These are phyloP conservation scores for Nephrocerus scutellatus DNA, from an alignment of 2,888 invertebrate genomes.

Conservation along the genomic window DNA sequence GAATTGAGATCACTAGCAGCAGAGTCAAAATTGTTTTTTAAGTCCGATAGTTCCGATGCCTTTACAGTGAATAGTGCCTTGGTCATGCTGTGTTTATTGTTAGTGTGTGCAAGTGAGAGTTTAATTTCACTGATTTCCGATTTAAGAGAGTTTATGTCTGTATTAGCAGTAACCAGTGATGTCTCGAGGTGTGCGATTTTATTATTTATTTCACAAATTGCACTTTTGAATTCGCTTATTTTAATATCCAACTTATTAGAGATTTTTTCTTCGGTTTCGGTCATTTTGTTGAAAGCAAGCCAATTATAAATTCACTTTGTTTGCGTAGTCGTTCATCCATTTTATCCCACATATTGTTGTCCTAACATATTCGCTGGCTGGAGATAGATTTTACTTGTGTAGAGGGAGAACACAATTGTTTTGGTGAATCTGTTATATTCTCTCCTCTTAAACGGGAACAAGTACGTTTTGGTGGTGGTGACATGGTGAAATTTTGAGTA, in stretches of 20 bases:
- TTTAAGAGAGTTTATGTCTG: not conserved
- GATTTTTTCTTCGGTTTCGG: constrained; percentile 1
- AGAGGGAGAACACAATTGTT: not conserved
- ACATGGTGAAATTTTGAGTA: too few species aligned
- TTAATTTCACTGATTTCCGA: not conserved
- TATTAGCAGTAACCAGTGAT: not conserved
- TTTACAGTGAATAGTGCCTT: too few species aligned
- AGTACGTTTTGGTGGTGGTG: too few species aligned
- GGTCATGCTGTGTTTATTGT: too few species aligned
- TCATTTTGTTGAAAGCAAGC: constrained; percentile 1
- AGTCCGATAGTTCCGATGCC: too few species aligned
- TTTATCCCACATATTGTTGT: too few species aligned
- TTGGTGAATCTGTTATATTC: constrained; percentile 1
- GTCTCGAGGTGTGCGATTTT: not conserved
- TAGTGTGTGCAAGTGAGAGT: not conserved
- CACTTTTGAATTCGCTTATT: not conserved
- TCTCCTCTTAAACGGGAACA: not conserved
- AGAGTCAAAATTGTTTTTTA: too few species aligned
- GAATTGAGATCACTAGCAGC: too few species aligned
- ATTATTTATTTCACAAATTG: not conserved
- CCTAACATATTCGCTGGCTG: too few species aligned
- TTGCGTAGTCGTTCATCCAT: not conserved
- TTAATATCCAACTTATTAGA: not conserved
- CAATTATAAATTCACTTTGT: constrained; percentile 6
- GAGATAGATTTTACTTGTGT: not conserved